phyloP scores from a whole-genome alignment of 2,113 vertebrate genomes.

The Bubalus kerabau region DNA sequence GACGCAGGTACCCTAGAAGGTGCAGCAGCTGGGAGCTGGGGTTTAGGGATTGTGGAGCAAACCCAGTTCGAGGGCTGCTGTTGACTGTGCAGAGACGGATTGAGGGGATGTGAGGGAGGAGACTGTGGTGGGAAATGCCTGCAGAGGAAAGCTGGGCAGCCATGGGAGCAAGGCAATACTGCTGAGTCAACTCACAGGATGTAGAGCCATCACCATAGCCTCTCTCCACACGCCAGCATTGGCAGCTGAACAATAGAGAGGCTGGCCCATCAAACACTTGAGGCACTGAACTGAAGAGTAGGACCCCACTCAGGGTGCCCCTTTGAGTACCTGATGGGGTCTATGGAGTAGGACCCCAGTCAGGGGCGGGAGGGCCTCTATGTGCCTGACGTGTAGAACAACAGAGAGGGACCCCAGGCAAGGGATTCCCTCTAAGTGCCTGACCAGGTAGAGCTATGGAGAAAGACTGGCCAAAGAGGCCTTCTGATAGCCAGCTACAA shows the following conservation, averaged over 20 bases:
- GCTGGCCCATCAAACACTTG: neutral
- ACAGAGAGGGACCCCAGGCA: neutral
- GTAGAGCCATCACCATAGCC: neutral
- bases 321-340: neutral
- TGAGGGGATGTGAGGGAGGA: neutral
- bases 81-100: neutral
- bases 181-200: neutral
- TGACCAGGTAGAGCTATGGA: fast-evolving
- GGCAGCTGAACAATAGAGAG: neutral
- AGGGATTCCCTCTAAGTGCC: neutral
- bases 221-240: neutral
- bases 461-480: neutral
- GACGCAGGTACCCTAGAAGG: neutral
- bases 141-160: neutral
- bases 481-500: neutral
- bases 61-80: neutral
- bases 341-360: neutral
- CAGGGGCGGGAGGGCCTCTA: neutral
- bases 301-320: neutral
- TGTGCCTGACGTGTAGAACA: neutral
- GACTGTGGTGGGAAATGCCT: neutral
- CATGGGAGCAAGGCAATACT: neutral
- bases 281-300: neutral
- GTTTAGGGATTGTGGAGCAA: neutral
- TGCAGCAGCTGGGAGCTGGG: too few species aligned